Evolutionary conservation across 2,113 vertebrate genomes (phyloP).

Genomic region (Lipotes vexillifer): DNA sequence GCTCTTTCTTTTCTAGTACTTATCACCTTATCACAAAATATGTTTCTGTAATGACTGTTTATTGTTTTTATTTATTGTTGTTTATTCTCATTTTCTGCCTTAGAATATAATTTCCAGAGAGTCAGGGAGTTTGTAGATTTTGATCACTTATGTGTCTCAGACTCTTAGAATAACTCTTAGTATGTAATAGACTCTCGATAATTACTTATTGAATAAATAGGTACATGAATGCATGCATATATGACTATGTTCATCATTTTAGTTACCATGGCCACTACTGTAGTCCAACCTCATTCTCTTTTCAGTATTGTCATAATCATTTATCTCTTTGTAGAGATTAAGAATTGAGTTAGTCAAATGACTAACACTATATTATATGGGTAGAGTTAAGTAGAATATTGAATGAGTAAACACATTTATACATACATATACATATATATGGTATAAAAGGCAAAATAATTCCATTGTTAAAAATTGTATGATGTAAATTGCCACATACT

Average conservation of each 20-base stretch:
- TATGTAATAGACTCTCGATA: neutral
- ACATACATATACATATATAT: neutral
- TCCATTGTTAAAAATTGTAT: neutral
- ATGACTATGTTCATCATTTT: neutral
- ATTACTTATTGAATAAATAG: neutral
- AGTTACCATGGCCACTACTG: neutral
- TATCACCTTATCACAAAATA: neutral
- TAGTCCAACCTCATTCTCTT: neutral
- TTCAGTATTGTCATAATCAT: neutral
- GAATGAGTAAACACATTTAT: neutral
- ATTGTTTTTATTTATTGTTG: neutral
- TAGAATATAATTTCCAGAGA: neutral
- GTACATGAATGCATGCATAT: rapidly evolving
- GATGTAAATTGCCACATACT: neutral
- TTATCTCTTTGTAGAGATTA: neutral
- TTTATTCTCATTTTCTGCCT: neutral
- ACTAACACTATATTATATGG: neutral
- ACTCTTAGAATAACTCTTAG: neutral
- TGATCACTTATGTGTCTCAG: neutral
- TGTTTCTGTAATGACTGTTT: neutral
- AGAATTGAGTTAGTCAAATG: neutral
- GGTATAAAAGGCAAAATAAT: neutral
- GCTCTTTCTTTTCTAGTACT: neutral
- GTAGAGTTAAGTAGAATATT: neutral
- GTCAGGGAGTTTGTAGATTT: neutral